Conservation (phyloP, 2,797 vertebrate species). For the Geotrypetes seraphini region DNA sequence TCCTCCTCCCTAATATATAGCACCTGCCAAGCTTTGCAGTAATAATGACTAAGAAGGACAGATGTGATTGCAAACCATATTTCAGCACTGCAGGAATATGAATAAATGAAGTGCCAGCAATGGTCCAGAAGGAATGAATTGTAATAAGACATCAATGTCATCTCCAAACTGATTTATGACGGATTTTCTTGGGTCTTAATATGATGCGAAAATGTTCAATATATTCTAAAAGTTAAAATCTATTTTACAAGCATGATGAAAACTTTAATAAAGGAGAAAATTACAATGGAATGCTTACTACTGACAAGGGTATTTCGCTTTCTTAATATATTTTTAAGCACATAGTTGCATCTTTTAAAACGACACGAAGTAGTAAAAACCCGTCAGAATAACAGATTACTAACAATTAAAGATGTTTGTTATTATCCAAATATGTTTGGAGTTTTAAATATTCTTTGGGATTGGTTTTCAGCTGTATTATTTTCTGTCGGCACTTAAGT, state of each 20-base stretch:
- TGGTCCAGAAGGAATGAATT: conserved; percentile 41
- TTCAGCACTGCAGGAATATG: conserved; percentile 46
- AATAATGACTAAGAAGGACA: conserved; percentile 52
- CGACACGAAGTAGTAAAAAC: too few species aligned
- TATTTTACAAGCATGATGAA: conserved; percentile 18
- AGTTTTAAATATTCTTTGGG: too few species aligned
- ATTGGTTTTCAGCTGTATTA: too few species aligned
- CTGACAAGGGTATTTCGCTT: conserved; percentile 22
- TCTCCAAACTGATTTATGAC: conserved; percentile 52
- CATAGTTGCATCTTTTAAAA: too few species aligned
- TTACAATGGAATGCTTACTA: background rate
- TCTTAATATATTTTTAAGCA: conserved; percentile 7
- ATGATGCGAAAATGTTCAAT: conserved; percentile 37
- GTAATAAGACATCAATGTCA: conserved; percentile 57
- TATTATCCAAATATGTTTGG: too few species aligned
- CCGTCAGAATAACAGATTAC: too few species aligned
- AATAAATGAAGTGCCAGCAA: conserved; percentile 51
- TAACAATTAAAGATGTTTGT: too few species aligned
- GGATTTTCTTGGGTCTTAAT: conserved; percentile 45
- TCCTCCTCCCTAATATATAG: too few species aligned
- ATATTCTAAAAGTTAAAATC: conserved; percentile 40
- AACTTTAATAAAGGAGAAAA: conserved; percentile 34
- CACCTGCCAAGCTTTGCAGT: conserved; percentile 54
- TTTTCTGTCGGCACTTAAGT: too few species aligned
- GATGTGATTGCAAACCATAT: conserved; percentile 44